Base-by-base conservation (phyloP, 2,797 vertebrate genomes). In the Pseudochirops cupreus region DNA sequence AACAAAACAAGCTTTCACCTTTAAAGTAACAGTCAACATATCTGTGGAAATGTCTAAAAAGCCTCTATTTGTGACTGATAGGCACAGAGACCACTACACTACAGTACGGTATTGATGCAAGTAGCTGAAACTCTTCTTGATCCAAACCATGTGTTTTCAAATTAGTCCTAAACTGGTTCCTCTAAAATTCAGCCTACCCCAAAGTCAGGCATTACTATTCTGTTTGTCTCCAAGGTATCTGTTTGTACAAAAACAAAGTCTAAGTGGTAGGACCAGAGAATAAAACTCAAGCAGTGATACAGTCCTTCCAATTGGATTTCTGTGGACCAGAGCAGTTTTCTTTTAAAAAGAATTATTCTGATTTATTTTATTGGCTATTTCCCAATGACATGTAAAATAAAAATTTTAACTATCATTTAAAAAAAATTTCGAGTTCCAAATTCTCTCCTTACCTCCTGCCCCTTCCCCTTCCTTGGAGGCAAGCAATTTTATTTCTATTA, bases 61-160 rank as follows among this genome's bases (percentile, higher is more conserved):
- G 95, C 57, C 57, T 95, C 56, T 87, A 93, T 95, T 93, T 74
- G 55, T 97, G 82, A 92, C 92, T 91, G 89, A 54, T 50, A 89
- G 62, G n/a, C 93, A 26, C 67, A 94, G 57, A 95, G 94, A 96
- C 92, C 95, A 92, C 52, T 94, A 90, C 50, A 29, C 94, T 39
- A 92, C 46, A 95, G 46, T 46, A 46, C 14, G 92, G 82, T 89
- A 5, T 74, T 92, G 96, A 96, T n/a, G 56, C 55, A 97, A 95
- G 26, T 95, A 92, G 53, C 59, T 93, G 52, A 58, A 7, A 55
- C 52, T 39, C 24, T 58, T 91, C 93, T 90, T 89, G 54, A 94
- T 90, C 74, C 55, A 96, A 28, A 94, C 74, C 94, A 97, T 97
- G 92, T 98, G 97, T 94, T 96, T 97, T 96, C 53, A 16, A 95